Evolutionary conservation across 2,113 vertebrate species (phyloP), one percentile per base, ranked within the genome.

Genomic region (Emberiza fucata): DNA sequence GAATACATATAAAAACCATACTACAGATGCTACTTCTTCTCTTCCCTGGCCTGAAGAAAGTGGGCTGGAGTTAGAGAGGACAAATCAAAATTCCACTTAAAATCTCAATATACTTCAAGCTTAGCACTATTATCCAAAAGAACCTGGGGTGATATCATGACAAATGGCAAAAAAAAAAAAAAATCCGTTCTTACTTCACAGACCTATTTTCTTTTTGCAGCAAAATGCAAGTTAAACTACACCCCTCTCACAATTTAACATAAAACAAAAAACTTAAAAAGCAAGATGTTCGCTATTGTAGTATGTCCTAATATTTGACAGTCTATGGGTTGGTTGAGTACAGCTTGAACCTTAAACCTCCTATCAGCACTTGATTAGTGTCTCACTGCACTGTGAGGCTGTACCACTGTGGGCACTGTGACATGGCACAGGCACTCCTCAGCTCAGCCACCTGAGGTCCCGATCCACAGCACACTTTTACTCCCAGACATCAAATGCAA

Each of bases 41-140:
- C 29, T 72, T 87, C n/a, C 60, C 80, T 93, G 44, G 69, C 79
- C 85, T 86, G 60, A 92, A 95, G 76, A 39, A 92, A 93, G 31
- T 4, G 17, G 35, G 19, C 47, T 51, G 28, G 37, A 93, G 57
- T 73, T 82, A 65, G 56, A 77, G 2, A 92, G 9, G 20, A 60
- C 35, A 88, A 88, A 79, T 60, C 61, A 88, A 40, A 95, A 44
- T 57, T 78, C 40, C 56, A 77, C 68, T 90, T 88, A 51, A 90
- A 92, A 90, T 69, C 73, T 72, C 78, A 59, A 45, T 24, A 84
- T 23, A 88, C 24, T 73, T 90, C 54, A 93, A 35, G 40, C 45
- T 88, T 51, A 53, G 50, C 53, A 64, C 56, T 51, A 50, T 64
- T 68, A 90, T 31, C 56, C 44, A 60, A 53, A 77, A 90, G 44